Percentiles rank a stretch among this genome's conserved stretches.
These are phyloP conservation scores for Stylophora pistillata DNA, from an alignment of 64 coral and sea anemone genomes.

Conservation along the genomic window DNA sequence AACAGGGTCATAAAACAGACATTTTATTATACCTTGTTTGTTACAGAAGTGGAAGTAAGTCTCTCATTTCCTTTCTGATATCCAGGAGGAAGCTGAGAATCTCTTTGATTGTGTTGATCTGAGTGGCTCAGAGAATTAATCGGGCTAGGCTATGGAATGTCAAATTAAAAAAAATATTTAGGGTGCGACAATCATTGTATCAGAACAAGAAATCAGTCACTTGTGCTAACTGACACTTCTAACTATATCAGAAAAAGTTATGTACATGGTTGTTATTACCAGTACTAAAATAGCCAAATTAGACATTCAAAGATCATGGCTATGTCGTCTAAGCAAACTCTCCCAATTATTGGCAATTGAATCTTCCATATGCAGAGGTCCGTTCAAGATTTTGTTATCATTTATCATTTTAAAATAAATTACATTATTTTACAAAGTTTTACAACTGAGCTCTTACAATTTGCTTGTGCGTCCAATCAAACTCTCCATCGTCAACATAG, in stretches of 20 bases:
- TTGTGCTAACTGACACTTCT: too few relatives aligned
- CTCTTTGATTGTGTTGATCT: conserved; percentile 49
- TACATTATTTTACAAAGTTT: not conserved
- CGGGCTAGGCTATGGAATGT: conserved; percentile 47
- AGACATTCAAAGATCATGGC: too few relatives aligned
- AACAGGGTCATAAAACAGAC: not conserved
- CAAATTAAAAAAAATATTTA: not conserved
- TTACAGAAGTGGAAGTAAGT: conserved; percentile 44
- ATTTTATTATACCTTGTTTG: conserved; percentile 58
- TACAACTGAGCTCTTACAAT: conserved; percentile 61
- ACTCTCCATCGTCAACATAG: conserved; percentile 87
- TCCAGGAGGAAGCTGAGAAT: conserved; percentile 47
- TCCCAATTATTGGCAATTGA: too few relatives aligned
- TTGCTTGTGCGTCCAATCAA: conserved; percentile 99
- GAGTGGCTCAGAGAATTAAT: conserved; percentile 67
- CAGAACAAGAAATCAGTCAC: too few relatives aligned
- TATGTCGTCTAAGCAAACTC: too few relatives aligned
- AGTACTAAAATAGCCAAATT: too few relatives aligned
- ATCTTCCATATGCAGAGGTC: too few relatives aligned
- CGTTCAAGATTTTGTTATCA: too few relatives aligned
- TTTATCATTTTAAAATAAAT: not conserved
- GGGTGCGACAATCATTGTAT: too few relatives aligned
- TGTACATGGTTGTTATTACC: too few relatives aligned
- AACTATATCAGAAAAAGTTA: too few relatives aligned
- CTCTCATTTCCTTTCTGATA: conserved; percentile 49